phyloP scores from a whole-genome alignment of 1,140 invertebrate genomes.

The Physella acuta region DNA sequence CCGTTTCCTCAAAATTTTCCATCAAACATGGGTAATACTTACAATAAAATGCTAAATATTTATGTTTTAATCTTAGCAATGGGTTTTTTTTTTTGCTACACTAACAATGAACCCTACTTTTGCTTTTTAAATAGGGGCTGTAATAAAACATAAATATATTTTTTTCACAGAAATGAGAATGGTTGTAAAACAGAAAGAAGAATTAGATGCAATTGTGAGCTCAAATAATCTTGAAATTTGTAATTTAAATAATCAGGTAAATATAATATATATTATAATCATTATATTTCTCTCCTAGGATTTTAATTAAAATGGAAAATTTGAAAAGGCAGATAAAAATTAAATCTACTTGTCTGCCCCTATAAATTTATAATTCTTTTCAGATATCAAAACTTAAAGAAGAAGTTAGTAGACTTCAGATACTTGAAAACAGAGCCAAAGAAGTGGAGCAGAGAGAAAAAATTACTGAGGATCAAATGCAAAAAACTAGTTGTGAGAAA shows the following conservation, averaged over 20 bases:
- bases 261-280: neutral
- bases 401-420: neutral
- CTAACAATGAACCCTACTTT: too few species aligned
- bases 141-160: too few species aligned
- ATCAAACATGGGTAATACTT: too few species aligned
- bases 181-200: too few species aligned
- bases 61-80: too few species aligned
- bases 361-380: neutral
- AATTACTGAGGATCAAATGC: neutral
- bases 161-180: too few species aligned
- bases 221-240: neutral
- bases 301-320: neutral
- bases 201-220: too few species aligned
- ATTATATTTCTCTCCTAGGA: neutral
- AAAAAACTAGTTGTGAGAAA: slow-evolving; percentile 5
- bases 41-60: too few species aligned
- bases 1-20: neutral
- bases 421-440: neutral
- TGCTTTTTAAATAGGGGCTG: too few species aligned
- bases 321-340: neutral
- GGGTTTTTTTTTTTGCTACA: too few species aligned
- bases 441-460: neutral
- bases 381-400: slow-evolving; percentile 13
- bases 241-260: neutral
- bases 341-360: neutral